Conservation (phyloP, 2,113 vertebrate species). For the Oxyruncus cristatus region DNA sequence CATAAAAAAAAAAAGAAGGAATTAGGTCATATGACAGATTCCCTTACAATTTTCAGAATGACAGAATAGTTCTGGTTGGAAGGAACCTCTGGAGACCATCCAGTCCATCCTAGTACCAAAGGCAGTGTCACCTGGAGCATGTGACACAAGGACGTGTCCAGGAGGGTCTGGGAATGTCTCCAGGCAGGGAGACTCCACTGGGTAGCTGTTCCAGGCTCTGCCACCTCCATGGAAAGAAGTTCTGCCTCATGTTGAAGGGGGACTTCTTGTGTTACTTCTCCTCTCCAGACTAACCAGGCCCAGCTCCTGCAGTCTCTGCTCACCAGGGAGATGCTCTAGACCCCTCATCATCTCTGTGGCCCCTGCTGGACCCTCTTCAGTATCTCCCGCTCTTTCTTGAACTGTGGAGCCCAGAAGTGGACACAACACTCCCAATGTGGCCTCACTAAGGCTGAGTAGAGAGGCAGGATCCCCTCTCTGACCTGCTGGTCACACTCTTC, state of each 20-base stretch:
- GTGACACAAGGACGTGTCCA: neutral
- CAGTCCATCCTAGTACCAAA: neutral
- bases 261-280: too few relatives aligned
- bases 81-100: accelerated
- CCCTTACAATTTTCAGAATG: neutral
- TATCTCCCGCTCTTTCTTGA: neutral
- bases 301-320: neutral
- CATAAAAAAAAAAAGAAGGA: neutral
- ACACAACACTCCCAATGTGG: neutral
- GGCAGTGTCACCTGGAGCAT: neutral
- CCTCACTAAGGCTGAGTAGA: neutral
- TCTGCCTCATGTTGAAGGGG: too few relatives aligned
- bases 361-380: neutral
- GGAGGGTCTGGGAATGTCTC: neutral
- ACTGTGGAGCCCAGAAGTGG: neutral
- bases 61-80: accelerated
- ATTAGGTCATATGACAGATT: neutral
- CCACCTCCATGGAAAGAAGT: too few relatives aligned
- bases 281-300: too few relatives aligned
- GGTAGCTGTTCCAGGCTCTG: too few relatives aligned
- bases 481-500: neutral
- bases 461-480: neutral
- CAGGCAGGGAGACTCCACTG: neutral
- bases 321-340: neutral
- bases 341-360: neutral